Evolutionary conservation across 2,888 invertebrate species (phyloP), one percentile per base, ranked within the genome.

Genomic region (Tachina grossa): DNA sequence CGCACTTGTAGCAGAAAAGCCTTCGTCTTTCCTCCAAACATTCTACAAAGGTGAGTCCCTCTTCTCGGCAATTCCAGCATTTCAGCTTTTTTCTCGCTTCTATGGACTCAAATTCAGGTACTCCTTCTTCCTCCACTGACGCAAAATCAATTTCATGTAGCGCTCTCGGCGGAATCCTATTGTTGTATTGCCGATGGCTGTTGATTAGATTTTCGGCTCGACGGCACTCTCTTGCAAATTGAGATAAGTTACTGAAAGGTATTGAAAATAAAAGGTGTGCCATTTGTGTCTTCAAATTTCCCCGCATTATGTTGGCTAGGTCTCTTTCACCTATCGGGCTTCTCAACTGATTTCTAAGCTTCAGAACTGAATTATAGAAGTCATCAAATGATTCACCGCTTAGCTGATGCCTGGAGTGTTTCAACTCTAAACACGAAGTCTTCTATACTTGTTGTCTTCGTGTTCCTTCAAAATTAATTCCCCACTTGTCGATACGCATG

Each of bases 1-100:
- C 66, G 16, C 66, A 66, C 14, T 51, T 66, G 39, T 31, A 66
- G 31, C 66, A 66, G n/a, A 66, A 51, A 3, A 49, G n/a, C 10
- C n/a, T 22, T 14, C 49, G 19, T 2, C 9, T 66, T 39, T 49
- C 49, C 5, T 49, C 49, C 31, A 9, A n/a, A 22, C 66, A 66
- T 1, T 66, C 66, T 39, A 31, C 10, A 11, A 22, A 22, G 22
- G 22, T 22, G 22, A 2, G 22, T 22, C 22, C 22, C 22, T 22
- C 22, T 22, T 22, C 41, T n/a, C 14, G 6, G 10, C 66, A 39
- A 13, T 66, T 66, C 66, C 49, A 49, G 11, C 66, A n/a, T n/a
- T n/a, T n/a, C n/a, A n/a, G n/a, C n/a, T n/a, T 22, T 22, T 22
- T 22, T 22, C 1, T 22, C 22, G 22, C 2, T 13, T 2, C 4